Percentiles rank a stretch among this genome's conserved stretches.
phyloP scores from a whole-genome alignment of 1,140 invertebrate genomes.

The Drosophila serrata region DNA sequence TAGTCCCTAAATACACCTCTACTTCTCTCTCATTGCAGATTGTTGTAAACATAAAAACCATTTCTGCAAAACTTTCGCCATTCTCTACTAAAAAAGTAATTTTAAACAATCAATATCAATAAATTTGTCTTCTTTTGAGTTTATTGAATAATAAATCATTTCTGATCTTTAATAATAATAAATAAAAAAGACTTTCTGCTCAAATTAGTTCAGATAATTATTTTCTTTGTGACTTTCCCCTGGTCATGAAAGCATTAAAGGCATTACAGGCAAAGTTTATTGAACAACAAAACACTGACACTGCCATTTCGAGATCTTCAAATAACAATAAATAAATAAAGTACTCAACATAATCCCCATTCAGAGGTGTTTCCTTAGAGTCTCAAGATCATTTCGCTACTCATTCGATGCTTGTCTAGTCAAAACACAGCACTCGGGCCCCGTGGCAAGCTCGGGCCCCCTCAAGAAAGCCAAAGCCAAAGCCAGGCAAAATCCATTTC shows the following conservation, averaged over 20 bases:
- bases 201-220: constrained; percentile 8
- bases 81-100: background rate
- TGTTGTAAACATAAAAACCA: background rate
- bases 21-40: background rate
- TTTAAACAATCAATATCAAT: background rate
- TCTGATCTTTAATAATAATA: constrained; percentile 4
- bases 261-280: constrained; percentile 1
- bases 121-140: background rate
- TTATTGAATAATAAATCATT: constrained; percentile 16
- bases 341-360: constrained; percentile 34
- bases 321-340: constrained; percentile 36
- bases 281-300: constrained; percentile 17
- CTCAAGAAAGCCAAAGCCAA: constrained; percentile 3
- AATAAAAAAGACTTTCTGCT: background rate
- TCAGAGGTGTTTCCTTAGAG: constrained; percentile 33
- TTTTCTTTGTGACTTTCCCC: constrained; percentile 20
- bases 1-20: background rate
- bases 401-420: constrained; percentile 36
- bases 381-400: constrained; percentile 47
- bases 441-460: constrained; percentile 28
- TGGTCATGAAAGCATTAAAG: background rate
- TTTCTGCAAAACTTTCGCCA: background rate
- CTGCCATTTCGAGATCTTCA: constrained; percentile 6
- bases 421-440: constrained; percentile 31
- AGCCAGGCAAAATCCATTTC: constrained; percentile 8